Evolutionary conservation across 53 echinoderm and acorn worm species (phyloP), one percentile per base, ranked within the genome.

Genomic region (Actinopyga echinites): DNA sequence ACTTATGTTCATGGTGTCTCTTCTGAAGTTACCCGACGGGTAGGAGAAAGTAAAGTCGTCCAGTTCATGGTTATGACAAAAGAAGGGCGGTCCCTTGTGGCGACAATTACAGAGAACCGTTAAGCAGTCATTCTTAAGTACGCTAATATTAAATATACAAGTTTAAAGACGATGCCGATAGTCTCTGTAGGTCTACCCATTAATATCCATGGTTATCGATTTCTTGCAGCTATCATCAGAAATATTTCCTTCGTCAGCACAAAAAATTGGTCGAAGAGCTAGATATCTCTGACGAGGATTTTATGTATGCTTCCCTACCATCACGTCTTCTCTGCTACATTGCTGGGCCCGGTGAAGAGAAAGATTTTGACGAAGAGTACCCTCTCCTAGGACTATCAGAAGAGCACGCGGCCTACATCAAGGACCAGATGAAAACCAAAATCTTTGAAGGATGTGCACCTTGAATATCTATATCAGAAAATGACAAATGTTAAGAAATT

Each of bases 231-330:
- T 94, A 94, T 80, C 94, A 94, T 67, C 94, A 91, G 82, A 94
- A 94, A 83, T 94, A 94, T 62, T 94, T 94, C 38, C 91, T 94
- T 49, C 94, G 94, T 42, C 87, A 89, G 74, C 94, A 94, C 68
- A 40, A 84, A n/a, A 71, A 91, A 33, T 68, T 94, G 29, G 89
- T 91, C 35, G 53, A 77, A 17, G 91, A 91, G 13, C 89, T 94
- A 0, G 84, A 79, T 28, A 56, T 94, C 9, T 84, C 74, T 20
- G 91, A 94, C 67, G 56, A 32, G 8, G 89, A 94, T 35, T 91
- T 94, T 32, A 65, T 94, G 34, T 73, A 60, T 32, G 89, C 94
- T 0, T 94, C 84, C 13, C 68, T 85, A 22, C 68, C 94, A 7
- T 80, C 91, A 1, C 84, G 91, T 69, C 89, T 94, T 40, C 89